A percentile compares a stretch with the other conserved stretches of the same genome.
Conservation (phyloP, 2,888 invertebrate genomes). For the Atherix ibis region DNA sequence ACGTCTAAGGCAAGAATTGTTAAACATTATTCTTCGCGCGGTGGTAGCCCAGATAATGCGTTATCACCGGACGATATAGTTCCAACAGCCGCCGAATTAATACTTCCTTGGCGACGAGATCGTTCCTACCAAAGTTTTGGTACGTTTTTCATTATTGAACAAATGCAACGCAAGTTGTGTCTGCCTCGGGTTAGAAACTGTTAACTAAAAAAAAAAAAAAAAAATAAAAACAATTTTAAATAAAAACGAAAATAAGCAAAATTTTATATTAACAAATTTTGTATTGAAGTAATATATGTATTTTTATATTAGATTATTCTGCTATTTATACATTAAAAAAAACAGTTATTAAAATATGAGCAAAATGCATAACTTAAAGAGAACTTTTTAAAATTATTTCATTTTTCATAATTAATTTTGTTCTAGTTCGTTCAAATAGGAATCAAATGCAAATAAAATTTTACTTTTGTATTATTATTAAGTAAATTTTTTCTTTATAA, state of each 20-base stretch:
- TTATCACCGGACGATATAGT: constrained; percentile 39
- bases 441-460: no score
- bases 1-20: constrained; percentile 53
- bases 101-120: constrained; percentile 73
- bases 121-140: constrained; percentile 55
- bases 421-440: no score
- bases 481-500: no score
- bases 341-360: no score
- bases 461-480: no score
- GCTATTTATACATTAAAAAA: no score
- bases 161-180: not conserved
- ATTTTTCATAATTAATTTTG: no score
- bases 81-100: constrained; percentile 63
- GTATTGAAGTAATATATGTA: constrained; percentile 1
- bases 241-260: not conserved
- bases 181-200: not conserved
- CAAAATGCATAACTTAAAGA: no score
- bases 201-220: constrained; percentile 1
- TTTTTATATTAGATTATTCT: no score
- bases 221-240: not conserved
- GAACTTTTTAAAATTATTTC: no score
- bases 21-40: constrained; percentile 42
- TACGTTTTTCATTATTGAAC: constrained; percentile 38
- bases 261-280: not conserved
- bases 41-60: constrained; percentile 23